Conservation (phyloP, 2,888 invertebrate species). For the Nymphalis urticae region DNA sequence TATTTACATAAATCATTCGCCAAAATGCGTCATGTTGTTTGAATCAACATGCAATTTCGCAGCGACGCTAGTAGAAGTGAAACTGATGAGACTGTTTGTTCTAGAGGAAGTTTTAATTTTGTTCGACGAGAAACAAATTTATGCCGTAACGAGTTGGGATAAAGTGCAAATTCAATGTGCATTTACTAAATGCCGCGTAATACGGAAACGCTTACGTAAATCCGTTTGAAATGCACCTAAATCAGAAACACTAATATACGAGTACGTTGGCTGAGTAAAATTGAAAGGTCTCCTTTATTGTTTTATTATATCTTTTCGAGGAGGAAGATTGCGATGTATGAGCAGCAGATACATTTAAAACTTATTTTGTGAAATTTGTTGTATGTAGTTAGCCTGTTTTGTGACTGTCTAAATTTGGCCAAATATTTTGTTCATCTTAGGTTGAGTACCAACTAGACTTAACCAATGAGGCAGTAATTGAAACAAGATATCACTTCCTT, state of each 20-base stretch:
- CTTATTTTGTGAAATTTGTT: no score
- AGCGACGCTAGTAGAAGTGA: not conserved
- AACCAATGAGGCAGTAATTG: no score
- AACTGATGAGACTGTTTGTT: not conserved
- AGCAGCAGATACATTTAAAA: no score
- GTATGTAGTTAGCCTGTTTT: no score
- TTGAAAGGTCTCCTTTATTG: no score
- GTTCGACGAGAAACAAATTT: not conserved
- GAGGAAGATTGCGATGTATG: no score
- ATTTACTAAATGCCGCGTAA: not conserved
- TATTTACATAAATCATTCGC: not conserved
- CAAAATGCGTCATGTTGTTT: not conserved
- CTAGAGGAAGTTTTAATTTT: slow-evolving; percentile 2
- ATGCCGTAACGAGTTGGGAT: not conserved
- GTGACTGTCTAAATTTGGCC: no score
- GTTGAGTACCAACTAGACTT: no score
- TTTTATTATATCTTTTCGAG: no score
- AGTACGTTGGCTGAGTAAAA: not conserved
- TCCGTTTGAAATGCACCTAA: slow-evolving; percentile 1
- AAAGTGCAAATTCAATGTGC: not conserved
- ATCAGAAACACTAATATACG: not conserved
- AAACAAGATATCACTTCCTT: no score
- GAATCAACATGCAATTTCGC: slow-evolving; percentile 1
- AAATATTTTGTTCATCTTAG: no score
- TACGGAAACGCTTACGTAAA: not conserved